Evolutionary conservation across 2,797 vertebrate genomes (phyloP), one percentile per base, ranked within the genome.

Genomic region (Sibirionetta formosa): DNA sequence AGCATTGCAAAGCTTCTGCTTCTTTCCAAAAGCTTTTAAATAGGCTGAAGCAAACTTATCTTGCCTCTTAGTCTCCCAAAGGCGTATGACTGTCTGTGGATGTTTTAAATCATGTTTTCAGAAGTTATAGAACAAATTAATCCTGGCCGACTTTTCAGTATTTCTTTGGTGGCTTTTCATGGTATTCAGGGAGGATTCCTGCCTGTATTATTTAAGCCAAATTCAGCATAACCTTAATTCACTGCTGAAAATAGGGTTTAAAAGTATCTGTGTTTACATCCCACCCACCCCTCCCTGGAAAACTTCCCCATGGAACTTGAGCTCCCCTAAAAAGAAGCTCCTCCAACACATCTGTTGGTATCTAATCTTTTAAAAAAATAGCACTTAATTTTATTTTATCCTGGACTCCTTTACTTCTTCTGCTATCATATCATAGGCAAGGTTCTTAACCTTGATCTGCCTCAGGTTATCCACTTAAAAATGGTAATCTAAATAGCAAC

Each of bases 401-500:
- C 44, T 57, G 48, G 56, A 56, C n/a, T 80, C 3, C 64, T 5
- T 72, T 72, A 54, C 72, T 93, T 82, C 15, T 9, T 77, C 80
- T 88, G 23, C 18, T 31, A 6, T 40, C 56, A 18, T 68, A 68
- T 72, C 29, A 42, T 33, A 83, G 27, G 2, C 26, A 82, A 46
- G 4, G n/a, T 66, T 53, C 27, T 91, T 76, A 86, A 88, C 73
- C 58, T 86, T 33, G 76, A 31, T 44, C 42, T 78, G 40, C 51
- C 35, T 88, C 70, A 16, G 12, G 20, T 82, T 70, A 77, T 35
- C 44, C 33, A 65, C 31, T 73, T 90, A 5, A 75, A 80, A 92
- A 81, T 35, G 7, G 56, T 93, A 89, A 33, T 61, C 44, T 82
- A 77, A 92, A 84, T 60, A 88, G 35, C 16, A 77, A n/a, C 14